Conservation (phyloP, 2,113 vertebrate species). For the Sciurus niger region DNA sequence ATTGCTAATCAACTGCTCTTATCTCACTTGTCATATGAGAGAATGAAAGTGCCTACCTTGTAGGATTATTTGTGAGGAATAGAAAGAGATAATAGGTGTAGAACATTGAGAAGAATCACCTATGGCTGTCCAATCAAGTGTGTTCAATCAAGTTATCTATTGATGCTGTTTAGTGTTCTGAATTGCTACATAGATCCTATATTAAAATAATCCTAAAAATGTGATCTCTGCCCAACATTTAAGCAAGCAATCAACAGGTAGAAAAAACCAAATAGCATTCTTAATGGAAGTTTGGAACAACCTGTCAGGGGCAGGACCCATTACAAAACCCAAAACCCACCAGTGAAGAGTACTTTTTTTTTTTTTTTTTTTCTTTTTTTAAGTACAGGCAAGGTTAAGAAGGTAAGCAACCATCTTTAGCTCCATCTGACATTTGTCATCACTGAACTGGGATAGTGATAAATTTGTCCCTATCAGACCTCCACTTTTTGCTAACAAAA, state of each 20-base stretch:
- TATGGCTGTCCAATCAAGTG: background rate
- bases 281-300: constrained; percentile 24
- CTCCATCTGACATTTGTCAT: background rate
- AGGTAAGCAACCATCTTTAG: background rate
- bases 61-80: background rate
- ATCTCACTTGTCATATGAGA: background rate
- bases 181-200: background rate
- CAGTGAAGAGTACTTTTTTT: background rate
- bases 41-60: background rate
- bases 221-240: background rate
- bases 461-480: background rate
- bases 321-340: background rate
- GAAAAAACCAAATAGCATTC: background rate
- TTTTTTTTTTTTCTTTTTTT: background rate
- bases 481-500: background rate
- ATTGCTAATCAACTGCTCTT: background rate
- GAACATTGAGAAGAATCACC: background rate
- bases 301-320: background rate
- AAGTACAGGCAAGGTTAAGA: background rate
- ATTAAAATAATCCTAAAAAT: background rate
- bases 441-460: background rate
- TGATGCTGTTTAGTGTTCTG: background rate
- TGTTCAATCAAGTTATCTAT: background rate
- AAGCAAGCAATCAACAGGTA: background rate
- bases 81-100: background rate